Evolutionary conservation across 2,888 invertebrate genomes (phyloP), one percentile per base, ranked within the genome.

Genomic region (Omphaloscelis lunosa): DNA sequence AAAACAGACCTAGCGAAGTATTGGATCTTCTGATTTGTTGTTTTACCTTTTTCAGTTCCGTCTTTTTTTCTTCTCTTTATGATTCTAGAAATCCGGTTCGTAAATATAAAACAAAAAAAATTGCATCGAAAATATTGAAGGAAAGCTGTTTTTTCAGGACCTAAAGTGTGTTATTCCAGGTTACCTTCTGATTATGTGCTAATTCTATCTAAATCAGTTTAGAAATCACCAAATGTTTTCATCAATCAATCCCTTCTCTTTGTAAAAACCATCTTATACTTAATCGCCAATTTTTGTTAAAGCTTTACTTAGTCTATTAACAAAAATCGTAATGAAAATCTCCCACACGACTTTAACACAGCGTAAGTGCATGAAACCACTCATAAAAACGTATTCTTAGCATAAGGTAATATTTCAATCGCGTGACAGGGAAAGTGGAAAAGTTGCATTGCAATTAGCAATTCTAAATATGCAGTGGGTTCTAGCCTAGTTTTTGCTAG

Each of bases 401-500:
- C 61, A 67, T 58, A 23, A 48, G 73, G 79, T 75, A 80, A 86
- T 85, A 85, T 82, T 83, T 84, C 78, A 72, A 86, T 85, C 76
- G 83, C 84, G 80, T 86, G 85, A 71, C 82, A 84, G 72, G 27
- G 74, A 85, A 79, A 88, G 80, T 81, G 79, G 77, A 83, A 86
- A 86, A 86, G 70, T 78, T 85, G 79, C 79, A 84, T 78, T 84
- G 82, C 82, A 89, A 90, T 90, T 90, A 90, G 87, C 88, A 86
- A 79, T 87, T 86, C 87, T 88, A 87, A 88, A 89, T 88, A 88
- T 86, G 86, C 86, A 82, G 74, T 87, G 79, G 72, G 74, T 75
- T 79, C 76, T 82, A 85, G 69, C 83, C 84, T 79, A 86, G 84
- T 86, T 89, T 88, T 86, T 82, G 75, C 85, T 76, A 76, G 59